Conservation (phyloP, 1,140 invertebrate genomes). For the Eupristina koningsbergeri region DNA sequence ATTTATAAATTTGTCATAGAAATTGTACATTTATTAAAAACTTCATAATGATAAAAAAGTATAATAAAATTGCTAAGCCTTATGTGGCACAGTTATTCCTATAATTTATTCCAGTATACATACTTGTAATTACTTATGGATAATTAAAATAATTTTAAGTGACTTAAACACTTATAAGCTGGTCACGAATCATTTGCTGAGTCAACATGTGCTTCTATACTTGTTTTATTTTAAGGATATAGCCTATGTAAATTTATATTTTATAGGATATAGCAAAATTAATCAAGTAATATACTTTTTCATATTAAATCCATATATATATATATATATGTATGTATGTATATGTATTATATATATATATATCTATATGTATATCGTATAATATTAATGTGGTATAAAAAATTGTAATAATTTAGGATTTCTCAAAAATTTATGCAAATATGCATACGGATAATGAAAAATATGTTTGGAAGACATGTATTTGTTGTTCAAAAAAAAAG, state of each 20-base stretch:
- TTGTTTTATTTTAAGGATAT: conserved; percentile 43
- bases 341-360: conserved; percentile 27
- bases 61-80: conserved; percentile 29
- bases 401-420: conserved; percentile 15
- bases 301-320: conserved; percentile 20
- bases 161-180: neutral
- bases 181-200: conserved; percentile 2
- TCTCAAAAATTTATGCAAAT: conserved; percentile 19
- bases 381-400: conserved; percentile 17
- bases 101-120: conserved; percentile 35
- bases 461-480: too few relatives aligned
- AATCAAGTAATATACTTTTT: neutral
- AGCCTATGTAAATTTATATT: conserved; percentile 37
- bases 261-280: conserved; percentile 8
- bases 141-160: conserved; percentile 36
- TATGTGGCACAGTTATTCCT: conserved; percentile 41
- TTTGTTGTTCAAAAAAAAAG: neutral
- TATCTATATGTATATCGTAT: neutral
- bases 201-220: conserved; percentile 5
- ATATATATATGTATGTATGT: conserved; percentile 40
- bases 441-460: conserved; percentile 9
- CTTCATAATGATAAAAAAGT: conserved; percentile 10
- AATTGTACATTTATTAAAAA: conserved; percentile 48
- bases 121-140: conserved; percentile 42
- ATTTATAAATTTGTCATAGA: conserved; percentile 9